phyloP scores from a whole-genome alignment of 2,888 invertebrate species.

The Sipunculus nudus region DNA sequence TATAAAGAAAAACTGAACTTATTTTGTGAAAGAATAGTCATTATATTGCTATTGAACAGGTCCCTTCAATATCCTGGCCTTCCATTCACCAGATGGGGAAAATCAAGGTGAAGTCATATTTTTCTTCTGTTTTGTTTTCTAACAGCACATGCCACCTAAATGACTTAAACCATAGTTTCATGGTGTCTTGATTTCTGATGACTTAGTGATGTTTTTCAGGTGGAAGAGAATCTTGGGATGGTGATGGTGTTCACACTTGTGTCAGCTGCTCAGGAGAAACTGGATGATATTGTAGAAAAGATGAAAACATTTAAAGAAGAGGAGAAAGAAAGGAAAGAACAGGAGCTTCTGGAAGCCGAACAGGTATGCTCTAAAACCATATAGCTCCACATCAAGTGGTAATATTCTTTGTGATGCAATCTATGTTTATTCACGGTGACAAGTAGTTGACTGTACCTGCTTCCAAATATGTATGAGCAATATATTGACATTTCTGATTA shows the following conservation, averaged over 20 bases:
- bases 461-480: no score
- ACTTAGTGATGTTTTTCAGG: constrained; percentile 66
- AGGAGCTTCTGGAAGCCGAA: constrained; percentile 87
- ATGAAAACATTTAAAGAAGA: constrained; percentile 79
- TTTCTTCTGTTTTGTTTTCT: background rate
- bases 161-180: background rate
- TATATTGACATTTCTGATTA: no score
- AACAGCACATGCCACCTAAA: constrained; percentile 13
- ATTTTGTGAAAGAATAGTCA: no score
- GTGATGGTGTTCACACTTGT: constrained; percentile 97
- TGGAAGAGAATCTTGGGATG: constrained; percentile 91
- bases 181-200: no score
- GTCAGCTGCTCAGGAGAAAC: constrained; percentile 91
- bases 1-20: no score
- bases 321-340: constrained; percentile 74
- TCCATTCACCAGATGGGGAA: no score
- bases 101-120: no score
- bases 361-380: constrained; percentile 70
- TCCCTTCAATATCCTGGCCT: no score
- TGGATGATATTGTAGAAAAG: constrained; percentile 79
- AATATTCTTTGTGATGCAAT: no score
- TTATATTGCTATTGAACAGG: no score
- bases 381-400: constrained; percentile 14
- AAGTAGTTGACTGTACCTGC: no score
- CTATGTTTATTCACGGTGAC: no score